These are phyloP conservation scores for Bombus sibiricus DNA, from an alignment of 1,140 invertebrate genomes.

Conservation along the genomic window DNA sequence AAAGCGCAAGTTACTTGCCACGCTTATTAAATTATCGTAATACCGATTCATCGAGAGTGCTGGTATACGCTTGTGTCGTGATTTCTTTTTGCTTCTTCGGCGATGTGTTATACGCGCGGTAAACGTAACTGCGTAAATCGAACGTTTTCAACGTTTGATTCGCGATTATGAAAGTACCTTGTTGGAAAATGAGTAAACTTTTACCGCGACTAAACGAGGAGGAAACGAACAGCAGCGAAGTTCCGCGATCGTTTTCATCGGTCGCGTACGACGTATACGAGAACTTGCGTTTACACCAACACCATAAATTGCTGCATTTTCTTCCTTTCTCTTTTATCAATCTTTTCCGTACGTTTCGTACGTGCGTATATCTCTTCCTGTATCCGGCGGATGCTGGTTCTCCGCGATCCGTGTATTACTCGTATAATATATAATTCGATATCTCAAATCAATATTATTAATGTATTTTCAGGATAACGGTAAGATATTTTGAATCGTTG, in stretches of 20 bases:
- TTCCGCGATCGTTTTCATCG: slow-evolving; percentile 32
- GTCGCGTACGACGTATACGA: not conserved
- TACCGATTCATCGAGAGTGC: not conserved
- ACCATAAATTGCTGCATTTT: not conserved
- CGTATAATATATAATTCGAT: not conserved
- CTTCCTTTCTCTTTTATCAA: not conserved
- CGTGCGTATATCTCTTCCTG: not conserved
- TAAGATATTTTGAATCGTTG: not conserved
- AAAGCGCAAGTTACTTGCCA: not conserved
- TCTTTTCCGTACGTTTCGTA: not conserved
- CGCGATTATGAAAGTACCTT: slow-evolving; percentile 12
- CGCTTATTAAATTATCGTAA: not conserved
- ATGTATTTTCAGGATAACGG: no score
- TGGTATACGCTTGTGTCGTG: not conserved
- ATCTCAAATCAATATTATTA: no score
- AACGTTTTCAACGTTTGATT: slow-evolving; percentile 13
- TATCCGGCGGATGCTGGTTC: not conserved
- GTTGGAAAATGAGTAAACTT: slow-evolving; percentile 14
- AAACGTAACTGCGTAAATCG: slow-evolving; percentile 4
- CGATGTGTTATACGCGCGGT: not conserved
- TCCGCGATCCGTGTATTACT: not conserved
- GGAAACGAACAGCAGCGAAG: slow-evolving; percentile 4
- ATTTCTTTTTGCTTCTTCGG: not conserved
- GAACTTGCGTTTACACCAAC: not conserved
- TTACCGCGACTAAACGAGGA: slow-evolving; percentile 20